Conservation (phyloP, 37 sponge, comb jelly and placozoan genomes). For the Tethya wilhelma region DNA sequence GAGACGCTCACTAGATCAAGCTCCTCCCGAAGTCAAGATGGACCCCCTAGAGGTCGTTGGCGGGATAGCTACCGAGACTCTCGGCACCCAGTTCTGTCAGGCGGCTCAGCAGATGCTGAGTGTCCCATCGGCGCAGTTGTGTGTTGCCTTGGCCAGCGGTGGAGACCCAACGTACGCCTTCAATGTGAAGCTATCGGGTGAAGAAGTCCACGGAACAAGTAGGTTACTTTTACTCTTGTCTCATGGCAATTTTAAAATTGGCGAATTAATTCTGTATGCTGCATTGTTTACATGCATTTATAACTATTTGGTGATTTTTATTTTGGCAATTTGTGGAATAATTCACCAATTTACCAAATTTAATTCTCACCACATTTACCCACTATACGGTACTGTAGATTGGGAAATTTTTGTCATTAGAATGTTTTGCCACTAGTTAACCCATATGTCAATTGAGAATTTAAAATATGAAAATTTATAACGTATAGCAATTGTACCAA, state of each 20-base stretch:
- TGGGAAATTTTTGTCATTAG: no score
- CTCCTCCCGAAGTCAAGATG: conserved; percentile 92
- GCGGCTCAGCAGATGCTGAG: conserved; percentile 83
- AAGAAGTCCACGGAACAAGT: conserved; percentile 96
- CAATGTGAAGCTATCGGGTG: conserved; percentile 94
- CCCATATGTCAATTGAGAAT: no score
- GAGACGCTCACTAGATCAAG: conserved; percentile 72
- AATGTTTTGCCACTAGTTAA: no score
- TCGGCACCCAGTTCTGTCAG: conserved; percentile 82
- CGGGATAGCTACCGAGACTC: conserved; percentile 33
- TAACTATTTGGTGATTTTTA: no score
- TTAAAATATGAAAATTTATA: no score
- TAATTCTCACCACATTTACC: no score
- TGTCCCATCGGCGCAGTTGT: conserved; percentile 85
- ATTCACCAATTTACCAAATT: no score
- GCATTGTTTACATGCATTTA: no score
- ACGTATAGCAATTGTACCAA: no score
- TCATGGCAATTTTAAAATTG: background rate
- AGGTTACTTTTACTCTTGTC: background rate
- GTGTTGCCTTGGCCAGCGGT: conserved; percentile 89
- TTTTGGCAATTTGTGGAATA: no score
- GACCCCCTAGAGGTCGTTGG: conserved; percentile 85
- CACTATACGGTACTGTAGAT: no score
- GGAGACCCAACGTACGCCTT: conserved; percentile 98
- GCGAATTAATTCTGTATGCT: no score